Base-by-base conservation (phyloP, 2,113 vertebrate species). In the Vanacampus margaritifer region DNA sequence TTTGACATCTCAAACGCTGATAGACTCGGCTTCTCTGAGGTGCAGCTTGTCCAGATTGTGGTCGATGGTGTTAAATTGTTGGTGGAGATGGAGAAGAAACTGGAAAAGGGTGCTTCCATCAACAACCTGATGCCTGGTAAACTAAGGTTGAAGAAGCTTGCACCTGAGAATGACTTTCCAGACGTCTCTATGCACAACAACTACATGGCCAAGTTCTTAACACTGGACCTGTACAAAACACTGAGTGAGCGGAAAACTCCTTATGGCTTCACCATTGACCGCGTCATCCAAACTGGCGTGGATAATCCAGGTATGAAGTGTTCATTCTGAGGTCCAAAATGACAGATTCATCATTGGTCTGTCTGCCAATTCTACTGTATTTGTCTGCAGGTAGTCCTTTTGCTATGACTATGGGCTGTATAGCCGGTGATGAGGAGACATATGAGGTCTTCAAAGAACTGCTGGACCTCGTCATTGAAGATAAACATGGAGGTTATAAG, bases 381-480 rank as follows among this genome's bases (percentile, higher is more conserved):
- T 19, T 48, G 48, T 23, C 21, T 61, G 21, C 39, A 62, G 60
- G 60, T 17, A 62, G 7, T 39, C 60, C 60, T 9, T 62, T 62
- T 39, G 17, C n/a, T 24, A 43, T 62, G 60, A 43, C 13, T 26
- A 17, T 45, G 60, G 60, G 60, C 39, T 62, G 60, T 17, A 39
- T 62, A 13, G 60, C 60, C 24, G 60, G 37, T 8, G 60, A 62
- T 17, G 60, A 62, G 23, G 60, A 62, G 37, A 43, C 39, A 5
- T 62, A 62, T 1, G 60, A 62, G 39, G 23, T 62, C 21, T 62
- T 62, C 60, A 62, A 62, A 62, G 60, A 62, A 39, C 60, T 62
- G 12, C 13, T 62, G 2, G 37, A 62, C 60, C 39, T 26, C 19
- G 60, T 62, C 37, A 62, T 62, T 17, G 60, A 62, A 23, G 60